Evolutionary conservation across 53 echinoderm and acorn worm genomes (phyloP).

Genomic region (Paracentrotus lividus): DNA sequence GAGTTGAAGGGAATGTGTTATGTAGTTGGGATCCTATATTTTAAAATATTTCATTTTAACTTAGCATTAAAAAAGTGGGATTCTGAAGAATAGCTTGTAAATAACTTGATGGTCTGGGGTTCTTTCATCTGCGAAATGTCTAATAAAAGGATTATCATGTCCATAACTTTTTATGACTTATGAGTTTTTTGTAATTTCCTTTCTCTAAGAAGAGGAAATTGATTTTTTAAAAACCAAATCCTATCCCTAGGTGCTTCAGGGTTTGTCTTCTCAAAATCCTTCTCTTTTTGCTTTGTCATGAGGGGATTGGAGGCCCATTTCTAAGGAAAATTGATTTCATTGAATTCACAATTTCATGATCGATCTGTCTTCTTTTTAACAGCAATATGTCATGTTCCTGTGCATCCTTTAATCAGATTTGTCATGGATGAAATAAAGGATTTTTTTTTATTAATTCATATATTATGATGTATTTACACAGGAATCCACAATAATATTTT

Average conservation of each 20-base stretch:
- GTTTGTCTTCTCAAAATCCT: neutral
- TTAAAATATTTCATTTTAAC: too few species aligned
- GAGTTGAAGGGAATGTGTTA: too few species aligned
- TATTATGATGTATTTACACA: too few species aligned
- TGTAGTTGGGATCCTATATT: too few species aligned
- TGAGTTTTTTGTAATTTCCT: neutral
- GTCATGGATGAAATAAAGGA: too few species aligned
- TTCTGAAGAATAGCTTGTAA: too few species aligned
- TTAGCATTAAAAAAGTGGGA: too few species aligned
- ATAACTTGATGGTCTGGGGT: neutral
- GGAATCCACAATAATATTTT: too few species aligned
- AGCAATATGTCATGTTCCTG: conserved; percentile 1
- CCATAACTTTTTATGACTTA: neutral
- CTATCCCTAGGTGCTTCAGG: neutral
- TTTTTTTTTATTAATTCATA: too few species aligned
- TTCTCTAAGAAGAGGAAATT: neutral
- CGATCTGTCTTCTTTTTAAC: neutral
- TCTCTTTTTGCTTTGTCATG: neutral
- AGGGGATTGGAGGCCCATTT: neutral
- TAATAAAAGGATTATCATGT: neutral
- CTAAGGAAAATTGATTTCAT: neutral
- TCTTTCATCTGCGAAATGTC: neutral
- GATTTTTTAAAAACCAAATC: neutral
- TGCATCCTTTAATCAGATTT: neutral
- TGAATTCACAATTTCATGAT: neutral